phyloP scores from a whole-genome alignment of 2,888 invertebrate genomes.

The Ophion ellenae region DNA sequence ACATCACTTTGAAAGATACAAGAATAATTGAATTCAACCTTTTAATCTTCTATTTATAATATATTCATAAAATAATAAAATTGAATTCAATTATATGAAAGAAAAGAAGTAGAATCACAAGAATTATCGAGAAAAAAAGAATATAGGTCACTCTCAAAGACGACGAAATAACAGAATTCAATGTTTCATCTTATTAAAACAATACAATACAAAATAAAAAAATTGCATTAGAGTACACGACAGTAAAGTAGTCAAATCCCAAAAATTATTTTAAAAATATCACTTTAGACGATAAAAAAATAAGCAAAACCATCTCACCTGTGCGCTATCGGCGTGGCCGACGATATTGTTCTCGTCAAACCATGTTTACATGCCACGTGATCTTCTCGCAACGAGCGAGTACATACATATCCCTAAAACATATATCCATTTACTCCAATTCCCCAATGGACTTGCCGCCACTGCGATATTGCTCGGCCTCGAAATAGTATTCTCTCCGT shows the following conservation, averaged over 20 bases:
- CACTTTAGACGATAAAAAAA: background rate
- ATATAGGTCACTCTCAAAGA: background rate
- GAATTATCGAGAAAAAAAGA: background rate
- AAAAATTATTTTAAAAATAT: background rate
- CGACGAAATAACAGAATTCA: background rate
- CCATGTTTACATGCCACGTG: constrained; percentile 45
- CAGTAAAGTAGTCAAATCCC: background rate
- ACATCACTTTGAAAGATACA: background rate
- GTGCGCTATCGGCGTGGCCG: constrained; percentile 50
- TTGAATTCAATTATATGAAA: background rate
- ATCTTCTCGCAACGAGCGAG: constrained; percentile 32
- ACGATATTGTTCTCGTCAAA: constrained; percentile 54
- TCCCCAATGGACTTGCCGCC: constrained; percentile 7
- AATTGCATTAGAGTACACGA: background rate
- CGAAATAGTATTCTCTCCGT: constrained; percentile 24
- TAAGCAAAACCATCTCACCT: constrained; percentile 45
- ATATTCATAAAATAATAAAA: background rate
- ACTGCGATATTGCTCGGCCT: constrained; percentile 11
- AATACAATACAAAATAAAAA: background rate
- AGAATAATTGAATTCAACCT: background rate
- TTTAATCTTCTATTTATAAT: background rate
- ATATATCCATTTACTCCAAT: constrained; percentile 6
- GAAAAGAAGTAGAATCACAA: background rate
- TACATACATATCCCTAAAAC: background rate
- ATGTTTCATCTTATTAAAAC: background rate